Evolutionary conservation across 1,140 invertebrate species (phyloP).

Genomic region (Penaeus vannamei): DNA sequence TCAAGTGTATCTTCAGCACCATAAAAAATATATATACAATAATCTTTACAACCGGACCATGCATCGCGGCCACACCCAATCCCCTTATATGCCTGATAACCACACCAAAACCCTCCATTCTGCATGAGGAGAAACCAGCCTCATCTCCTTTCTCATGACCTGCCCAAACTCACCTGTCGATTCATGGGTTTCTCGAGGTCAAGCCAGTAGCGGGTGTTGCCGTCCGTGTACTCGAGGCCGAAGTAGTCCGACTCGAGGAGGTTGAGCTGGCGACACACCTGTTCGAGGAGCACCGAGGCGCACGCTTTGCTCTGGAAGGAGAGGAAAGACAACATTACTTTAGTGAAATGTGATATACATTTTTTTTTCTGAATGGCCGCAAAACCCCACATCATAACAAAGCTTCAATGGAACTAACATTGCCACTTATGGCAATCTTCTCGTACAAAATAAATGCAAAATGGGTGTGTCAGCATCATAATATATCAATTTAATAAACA

Average conservation of each 20-base stretch:
- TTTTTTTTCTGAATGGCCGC: no score
- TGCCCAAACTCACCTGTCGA: conserved; percentile 85
- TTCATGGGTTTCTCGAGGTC: conserved; percentile 97
- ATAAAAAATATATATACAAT: conserved; percentile 68
- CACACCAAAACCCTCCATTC: no score
- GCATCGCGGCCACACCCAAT: no score
- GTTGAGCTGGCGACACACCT: conserved; percentile 95
- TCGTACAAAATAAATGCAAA: no score
- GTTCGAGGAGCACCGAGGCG: conserved; percentile 94
- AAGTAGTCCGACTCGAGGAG: conserved; percentile 98
- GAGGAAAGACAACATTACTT: neutral
- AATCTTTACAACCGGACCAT: conserved; percentile 68
- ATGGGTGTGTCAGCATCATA: no score
- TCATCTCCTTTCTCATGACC: no score
- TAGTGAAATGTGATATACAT: neutral
- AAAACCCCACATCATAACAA: no score
- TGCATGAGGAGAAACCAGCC: no score
- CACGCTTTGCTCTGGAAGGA: conserved; percentile 92
- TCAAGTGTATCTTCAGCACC: neutral
- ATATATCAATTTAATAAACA: neutral
- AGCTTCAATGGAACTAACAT: no score
- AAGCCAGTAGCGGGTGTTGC: conserved; percentile 90
- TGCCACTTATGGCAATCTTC: no score
- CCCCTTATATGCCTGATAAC: neutral
- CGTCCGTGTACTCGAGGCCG: conserved; percentile 94